phyloP scores from a whole-genome alignment of 2,113 vertebrate species.

The Menidia beryllina region DNA sequence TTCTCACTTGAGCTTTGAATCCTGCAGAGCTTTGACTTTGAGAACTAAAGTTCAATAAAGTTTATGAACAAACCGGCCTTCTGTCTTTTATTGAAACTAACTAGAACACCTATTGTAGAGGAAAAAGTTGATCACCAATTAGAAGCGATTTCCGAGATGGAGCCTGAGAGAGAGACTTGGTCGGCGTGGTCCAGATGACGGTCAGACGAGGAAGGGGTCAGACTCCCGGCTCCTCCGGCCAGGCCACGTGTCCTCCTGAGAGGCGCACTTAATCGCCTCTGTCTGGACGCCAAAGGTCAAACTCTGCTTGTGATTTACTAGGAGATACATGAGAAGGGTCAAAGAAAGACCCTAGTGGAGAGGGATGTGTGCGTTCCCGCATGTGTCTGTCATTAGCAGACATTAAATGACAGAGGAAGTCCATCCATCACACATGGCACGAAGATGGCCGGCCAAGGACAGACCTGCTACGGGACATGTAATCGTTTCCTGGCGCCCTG shows the following conservation, averaged over 20 bases:
- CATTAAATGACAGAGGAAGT: conserved; percentile 64
- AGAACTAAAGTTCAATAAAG: too few species aligned
- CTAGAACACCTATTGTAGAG: too few species aligned
- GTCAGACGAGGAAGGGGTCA: conserved; percentile 57
- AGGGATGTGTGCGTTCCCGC: conserved; percentile 1
- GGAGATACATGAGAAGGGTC: neutral
- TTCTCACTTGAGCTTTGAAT: too few species aligned
- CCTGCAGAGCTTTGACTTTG: too few species aligned
- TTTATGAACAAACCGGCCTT: too few species aligned
- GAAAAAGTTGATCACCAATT: too few species aligned
- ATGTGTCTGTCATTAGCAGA: conserved; percentile 65
- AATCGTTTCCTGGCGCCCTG: conserved; percentile 72
- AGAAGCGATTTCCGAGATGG: conserved; percentile 32
- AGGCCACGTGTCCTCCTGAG: conserved; percentile 33
- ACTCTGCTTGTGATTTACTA: conserved; percentile 26
- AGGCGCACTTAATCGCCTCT: conserved; percentile 60
- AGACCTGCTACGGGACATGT: conserved; percentile 44
- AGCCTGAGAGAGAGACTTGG: neutral
- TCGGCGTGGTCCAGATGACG: conserved; percentile 32
- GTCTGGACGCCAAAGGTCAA: conserved; percentile 43
- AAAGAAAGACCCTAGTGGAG: neutral
- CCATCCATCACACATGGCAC: conserved; percentile 68
- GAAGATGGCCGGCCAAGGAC: conserved; percentile 50
- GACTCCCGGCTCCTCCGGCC: conserved; percentile 28
- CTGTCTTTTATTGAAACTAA: too few species aligned